A percentile compares a stretch with the other conserved stretches of the same genome.
phyloP scores from a whole-genome alignment of 2,888 invertebrate genomes.

The Lepetodrilus schrolli region DNA sequence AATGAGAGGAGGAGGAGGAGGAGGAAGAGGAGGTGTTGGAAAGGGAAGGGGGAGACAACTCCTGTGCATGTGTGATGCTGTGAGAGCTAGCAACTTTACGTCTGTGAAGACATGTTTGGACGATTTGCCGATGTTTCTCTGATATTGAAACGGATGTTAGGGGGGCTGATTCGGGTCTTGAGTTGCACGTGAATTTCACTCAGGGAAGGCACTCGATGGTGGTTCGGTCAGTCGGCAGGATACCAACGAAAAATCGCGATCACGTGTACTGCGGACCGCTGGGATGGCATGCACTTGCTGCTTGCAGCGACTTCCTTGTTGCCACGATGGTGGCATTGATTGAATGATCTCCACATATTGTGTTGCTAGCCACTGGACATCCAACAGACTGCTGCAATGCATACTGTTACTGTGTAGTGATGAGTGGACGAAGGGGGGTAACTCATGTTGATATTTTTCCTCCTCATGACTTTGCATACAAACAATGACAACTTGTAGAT shows the following conservation, averaged over 20 bases:
- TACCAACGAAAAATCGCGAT: conserved; percentile 1
- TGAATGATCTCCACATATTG: conserved; percentile 14
- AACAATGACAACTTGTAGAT: conserved; percentile 12
- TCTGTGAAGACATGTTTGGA: too few species aligned
- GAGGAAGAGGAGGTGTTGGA: too few species aligned
- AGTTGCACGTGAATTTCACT: conserved; percentile 25
- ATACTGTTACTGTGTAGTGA: conserved; percentile 12
- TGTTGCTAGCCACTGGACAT: background rate
- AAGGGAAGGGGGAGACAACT: too few species aligned
- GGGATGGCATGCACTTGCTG: background rate
- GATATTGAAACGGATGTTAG: too few species aligned
- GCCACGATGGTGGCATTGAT: background rate
- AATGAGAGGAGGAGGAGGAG: too few species aligned
- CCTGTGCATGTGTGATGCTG: too few species aligned
- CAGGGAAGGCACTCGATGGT: background rate
- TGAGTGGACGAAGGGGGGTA: conserved; percentile 9
- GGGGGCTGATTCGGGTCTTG: too few species aligned
- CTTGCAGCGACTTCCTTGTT: background rate
- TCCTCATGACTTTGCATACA: background rate
- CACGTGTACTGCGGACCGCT: background rate
- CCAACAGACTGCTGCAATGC: too few species aligned
- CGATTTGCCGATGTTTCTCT: too few species aligned
- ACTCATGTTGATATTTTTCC: background rate
- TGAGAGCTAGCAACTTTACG: too few species aligned
- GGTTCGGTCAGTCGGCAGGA: background rate